Conservation (phyloP, 2,797 vertebrate genomes). For the Myiothlypis chrysogaster region DNA sequence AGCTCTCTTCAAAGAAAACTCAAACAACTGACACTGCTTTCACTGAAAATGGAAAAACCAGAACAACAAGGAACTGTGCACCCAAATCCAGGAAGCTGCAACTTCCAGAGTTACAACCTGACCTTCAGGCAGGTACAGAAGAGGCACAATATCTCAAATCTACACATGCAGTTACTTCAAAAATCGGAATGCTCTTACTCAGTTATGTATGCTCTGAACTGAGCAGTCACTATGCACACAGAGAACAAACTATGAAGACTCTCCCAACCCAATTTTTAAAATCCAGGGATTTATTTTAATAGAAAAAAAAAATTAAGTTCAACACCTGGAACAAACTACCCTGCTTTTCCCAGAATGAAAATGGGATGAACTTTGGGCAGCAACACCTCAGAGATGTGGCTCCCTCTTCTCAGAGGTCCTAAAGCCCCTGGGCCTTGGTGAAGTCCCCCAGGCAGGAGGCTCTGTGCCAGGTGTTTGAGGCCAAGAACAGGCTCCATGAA, state of each 20-base stretch:
- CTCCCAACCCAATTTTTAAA: not conserved
- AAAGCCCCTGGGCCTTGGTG: not conserved
- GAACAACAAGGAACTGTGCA: not conserved
- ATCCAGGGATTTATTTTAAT: not conserved
- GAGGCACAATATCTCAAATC: not conserved
- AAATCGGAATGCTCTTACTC: not conserved
- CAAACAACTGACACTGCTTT: not conserved
- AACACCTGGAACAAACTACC: not conserved
- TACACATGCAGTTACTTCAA: not conserved
- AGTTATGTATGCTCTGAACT: not conserved
- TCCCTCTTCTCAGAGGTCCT: not conserved
- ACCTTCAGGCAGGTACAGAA: not conserved
- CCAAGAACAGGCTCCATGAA: accelerated
- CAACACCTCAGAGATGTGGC: not conserved
- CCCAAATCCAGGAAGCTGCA: not conserved
- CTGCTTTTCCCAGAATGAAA: not conserved
- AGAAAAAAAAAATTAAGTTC: not conserved
- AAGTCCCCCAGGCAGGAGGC: not conserved
- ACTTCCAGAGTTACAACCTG: not conserved
- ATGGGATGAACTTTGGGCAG: not conserved
- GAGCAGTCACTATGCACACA: not conserved
- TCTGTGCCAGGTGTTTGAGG: accelerated
- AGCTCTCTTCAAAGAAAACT: not conserved
- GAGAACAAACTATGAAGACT: not conserved
- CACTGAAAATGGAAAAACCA: not conserved